phyloP scores from a whole-genome alignment of 2,113 vertebrate genomes.

The Solenodon paradoxus region DNA sequence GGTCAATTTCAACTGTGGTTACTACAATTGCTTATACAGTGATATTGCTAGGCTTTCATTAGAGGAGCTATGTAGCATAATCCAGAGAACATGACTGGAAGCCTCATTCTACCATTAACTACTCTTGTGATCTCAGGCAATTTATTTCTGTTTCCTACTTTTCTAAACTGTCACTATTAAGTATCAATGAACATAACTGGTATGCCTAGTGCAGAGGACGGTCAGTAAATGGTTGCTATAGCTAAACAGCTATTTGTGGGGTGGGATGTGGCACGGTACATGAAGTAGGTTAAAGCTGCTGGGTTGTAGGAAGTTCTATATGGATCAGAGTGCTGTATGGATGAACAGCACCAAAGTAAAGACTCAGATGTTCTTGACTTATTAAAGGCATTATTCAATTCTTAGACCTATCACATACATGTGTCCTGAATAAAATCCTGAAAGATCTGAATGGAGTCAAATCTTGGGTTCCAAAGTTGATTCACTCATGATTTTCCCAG shows the following conservation, averaged over 20 bases:
- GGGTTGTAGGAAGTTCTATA: neutral
- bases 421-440: neutral
- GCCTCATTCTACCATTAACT: neutral
- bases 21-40: neutral
- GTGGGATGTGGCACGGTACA: neutral
- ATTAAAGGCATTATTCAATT: neutral
- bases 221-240: neutral
- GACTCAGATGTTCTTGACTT: neutral
- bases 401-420: neutral
- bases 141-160: neutral
- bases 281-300: neutral
- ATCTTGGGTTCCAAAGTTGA: neutral
- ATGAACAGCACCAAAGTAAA: conserved; percentile 6
- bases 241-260: neutral
- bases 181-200: neutral
- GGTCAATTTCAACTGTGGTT: neutral
- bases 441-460: neutral
- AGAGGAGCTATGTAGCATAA: neutral
- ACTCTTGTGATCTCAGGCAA: neutral
- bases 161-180: neutral
- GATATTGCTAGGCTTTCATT: neutral
- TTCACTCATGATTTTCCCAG: neutral
- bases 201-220: neutral
- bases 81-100: neutral
- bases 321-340: neutral